Evolutionary conservation across 2,797 vertebrate species (phyloP).

Genomic region (Ispidina lecontei): DNA sequence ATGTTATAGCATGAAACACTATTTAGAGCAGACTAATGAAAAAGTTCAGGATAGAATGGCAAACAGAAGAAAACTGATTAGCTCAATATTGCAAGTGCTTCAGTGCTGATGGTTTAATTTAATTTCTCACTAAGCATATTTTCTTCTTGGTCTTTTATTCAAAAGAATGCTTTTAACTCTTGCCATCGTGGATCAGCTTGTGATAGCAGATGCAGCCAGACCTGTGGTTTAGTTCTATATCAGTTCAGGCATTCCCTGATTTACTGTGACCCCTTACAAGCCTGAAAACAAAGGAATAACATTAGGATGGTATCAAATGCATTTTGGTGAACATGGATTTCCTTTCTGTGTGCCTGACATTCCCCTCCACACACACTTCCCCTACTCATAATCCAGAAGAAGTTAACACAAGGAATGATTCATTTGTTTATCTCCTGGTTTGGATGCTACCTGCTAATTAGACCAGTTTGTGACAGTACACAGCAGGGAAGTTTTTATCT

Average conservation of each 20-base stretch:
- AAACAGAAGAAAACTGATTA: background rate
- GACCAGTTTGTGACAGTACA: background rate
- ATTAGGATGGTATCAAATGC: background rate
- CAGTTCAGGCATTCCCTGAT: background rate
- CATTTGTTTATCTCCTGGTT: background rate
- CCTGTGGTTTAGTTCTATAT: background rate
- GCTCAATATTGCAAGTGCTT: background rate
- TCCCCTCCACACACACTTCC: background rate
- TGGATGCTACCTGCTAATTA: background rate
- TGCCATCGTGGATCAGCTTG: background rate
- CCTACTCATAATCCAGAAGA: background rate
- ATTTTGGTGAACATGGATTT: background rate
- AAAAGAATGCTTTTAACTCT: background rate
- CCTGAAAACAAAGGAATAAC: background rate
- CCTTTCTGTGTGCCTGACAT: background rate
- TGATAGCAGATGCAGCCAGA: background rate
- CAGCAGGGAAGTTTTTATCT: background rate
- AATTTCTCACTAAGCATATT: background rate
- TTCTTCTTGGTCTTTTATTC: background rate
- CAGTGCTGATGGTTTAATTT: background rate
- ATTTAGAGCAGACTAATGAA: constrained; percentile 19
- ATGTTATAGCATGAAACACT: background rate
- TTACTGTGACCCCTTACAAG: background rate
- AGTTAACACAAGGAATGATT: background rate
- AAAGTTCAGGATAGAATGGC: background rate